Base-by-base conservation (phyloP, 2,888 invertebrate genomes). In the Cheilosia scutellata region DNA sequence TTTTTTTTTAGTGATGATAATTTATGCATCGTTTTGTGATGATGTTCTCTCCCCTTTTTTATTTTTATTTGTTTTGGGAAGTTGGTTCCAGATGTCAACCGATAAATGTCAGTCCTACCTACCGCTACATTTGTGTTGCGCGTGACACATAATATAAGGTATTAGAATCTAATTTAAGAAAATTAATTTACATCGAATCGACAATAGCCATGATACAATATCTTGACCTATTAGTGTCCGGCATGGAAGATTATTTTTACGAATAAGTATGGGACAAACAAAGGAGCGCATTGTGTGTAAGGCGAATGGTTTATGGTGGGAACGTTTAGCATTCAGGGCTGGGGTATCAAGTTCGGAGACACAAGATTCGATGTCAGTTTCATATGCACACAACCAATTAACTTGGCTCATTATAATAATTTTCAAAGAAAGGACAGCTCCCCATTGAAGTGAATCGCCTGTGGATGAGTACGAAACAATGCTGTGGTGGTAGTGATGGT, bases 351-450 rank as follows among this genome's bases (percentile, higher is more conserved):
- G 65, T 53, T 75, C 65, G 65, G 65, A 53, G 80, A 75, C 47
- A 65, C 60, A 75, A 80, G 75, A 84, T 70, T 80, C 53, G 80
- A 80, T 80, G 84, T 84, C 84, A 84, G 84, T 84, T 80, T 80
- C 84, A 84, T 80, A 84, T 80, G 80, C 80, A 80, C 80, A 80
- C 80, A 84, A 84, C 80, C 84, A 84, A 84, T 84, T 84, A 80
- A 84, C 84, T 84, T 80, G 80, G 57, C 80, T 84, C 84, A 84
- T 84, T 84, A 84, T 80, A 80, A 84, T 84, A 84, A 84, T 80
- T 84, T 80, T 44, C 75, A 70, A 75, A 71, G 84, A 76, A 84
- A 84, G 80, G 80, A 84, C 80, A 80, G 55, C 62, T 74, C 31
- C 62, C 68, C 62, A 75, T 49, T 71, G 33, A 58, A 83, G 82